phyloP scores from a whole-genome alignment of 1,140 invertebrate species.

The Leptinotarsa defecta region DNA sequence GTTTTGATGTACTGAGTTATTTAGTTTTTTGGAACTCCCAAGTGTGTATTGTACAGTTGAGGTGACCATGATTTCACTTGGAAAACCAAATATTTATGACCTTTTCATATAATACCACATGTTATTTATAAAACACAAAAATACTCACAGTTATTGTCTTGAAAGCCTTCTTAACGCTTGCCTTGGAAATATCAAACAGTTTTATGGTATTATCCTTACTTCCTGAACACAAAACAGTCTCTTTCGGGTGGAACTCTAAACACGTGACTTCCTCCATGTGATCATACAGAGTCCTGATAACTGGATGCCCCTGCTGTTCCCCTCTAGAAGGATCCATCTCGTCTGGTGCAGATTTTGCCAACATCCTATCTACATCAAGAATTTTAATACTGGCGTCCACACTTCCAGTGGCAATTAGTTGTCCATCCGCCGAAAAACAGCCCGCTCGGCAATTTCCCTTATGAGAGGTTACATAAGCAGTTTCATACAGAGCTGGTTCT shows the following conservation, averaged over 20 bases:
- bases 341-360: constrained; percentile 90
- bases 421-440: constrained; percentile 92
- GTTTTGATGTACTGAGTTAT: too few species aligned
- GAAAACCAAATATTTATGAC: too few species aligned
- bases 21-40: too few species aligned
- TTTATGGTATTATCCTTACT: constrained; percentile 93
- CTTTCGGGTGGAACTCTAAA: constrained; percentile 94
- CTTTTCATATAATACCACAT: too few species aligned
- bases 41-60: too few species aligned
- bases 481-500: constrained; percentile 95
- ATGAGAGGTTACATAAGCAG: constrained; percentile 97
- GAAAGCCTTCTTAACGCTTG: constrained; percentile 96
- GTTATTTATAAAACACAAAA: background rate
- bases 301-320: constrained; percentile 92
- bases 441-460: constrained; percentile 95
- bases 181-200: constrained; percentile 97
- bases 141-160: constrained; percentile 80
- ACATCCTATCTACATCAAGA: constrained; percentile 95
- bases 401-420: constrained; percentile 96
- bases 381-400: constrained; percentile 99
- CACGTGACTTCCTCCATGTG: constrained; percentile 97
- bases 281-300: constrained; percentile 98
- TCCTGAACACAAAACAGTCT: constrained; percentile 91
- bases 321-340: constrained; percentile 74
- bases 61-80: too few species aligned